Evolutionary conservation across 2,797 vertebrate species (phyloP).

Genomic region (Mastacembelus armatus): DNA sequence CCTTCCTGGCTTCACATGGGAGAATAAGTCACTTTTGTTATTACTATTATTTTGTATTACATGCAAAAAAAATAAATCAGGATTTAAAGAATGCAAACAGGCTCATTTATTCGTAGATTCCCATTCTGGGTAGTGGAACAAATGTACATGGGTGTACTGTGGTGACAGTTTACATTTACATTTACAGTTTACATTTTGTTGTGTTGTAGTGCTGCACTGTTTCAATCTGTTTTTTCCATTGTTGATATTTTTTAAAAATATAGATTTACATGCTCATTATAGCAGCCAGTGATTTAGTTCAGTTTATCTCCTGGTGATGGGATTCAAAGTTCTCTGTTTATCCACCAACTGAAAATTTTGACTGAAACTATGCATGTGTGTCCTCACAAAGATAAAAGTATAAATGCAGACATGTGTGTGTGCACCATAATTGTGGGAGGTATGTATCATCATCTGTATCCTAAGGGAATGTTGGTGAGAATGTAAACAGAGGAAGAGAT

Average conservation of each 20-base stretch:
- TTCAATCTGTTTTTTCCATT: not conserved
- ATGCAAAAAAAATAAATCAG: no score
- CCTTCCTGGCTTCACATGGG: no score
- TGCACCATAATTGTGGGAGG: slow-evolving; percentile 18
- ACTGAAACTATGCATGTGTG: slow-evolving; percentile 4
- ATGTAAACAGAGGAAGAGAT: slow-evolving; percentile 56
- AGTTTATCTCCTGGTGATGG: no score
- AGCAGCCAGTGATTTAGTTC: no score
- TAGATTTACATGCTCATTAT: no score
- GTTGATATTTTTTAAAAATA: no score
- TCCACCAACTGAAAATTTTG: not conserved
- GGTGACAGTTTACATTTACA: no score
- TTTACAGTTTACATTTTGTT: not conserved
- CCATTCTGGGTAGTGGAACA: not conserved
- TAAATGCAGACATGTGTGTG: slow-evolving; percentile 5
- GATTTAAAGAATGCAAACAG: no score
- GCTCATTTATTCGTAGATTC: not conserved
- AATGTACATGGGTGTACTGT: no score
- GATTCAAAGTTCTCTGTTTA: not conserved
- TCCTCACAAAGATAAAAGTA: no score
- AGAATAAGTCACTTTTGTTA: no score
- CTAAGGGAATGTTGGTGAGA: slow-evolving; percentile 47
- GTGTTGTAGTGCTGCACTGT: not conserved
- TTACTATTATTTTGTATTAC: no score
- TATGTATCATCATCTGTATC: slow-evolving; percentile 36